Base-by-base conservation (phyloP, 2,113 vertebrate genomes). In the Tonatia bakeri region DNA sequence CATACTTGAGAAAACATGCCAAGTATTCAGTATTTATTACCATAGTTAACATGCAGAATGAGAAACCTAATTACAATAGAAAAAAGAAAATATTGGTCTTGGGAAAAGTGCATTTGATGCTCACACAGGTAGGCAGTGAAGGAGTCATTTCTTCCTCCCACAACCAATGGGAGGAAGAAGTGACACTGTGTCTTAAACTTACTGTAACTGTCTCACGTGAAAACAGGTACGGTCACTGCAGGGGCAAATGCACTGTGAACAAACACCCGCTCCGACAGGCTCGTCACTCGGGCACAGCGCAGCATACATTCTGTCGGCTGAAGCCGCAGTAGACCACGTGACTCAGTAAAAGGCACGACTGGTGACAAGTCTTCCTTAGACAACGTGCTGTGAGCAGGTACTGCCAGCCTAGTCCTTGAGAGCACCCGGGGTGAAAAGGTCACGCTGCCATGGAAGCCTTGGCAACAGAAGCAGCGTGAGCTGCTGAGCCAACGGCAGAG, bases 1-100 rank as follows among this genome's bases (percentile, higher is more conserved):
- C 89, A 98, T 98, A 97, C 59, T 97, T 92, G 96, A 97, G 77
- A 97, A 97, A 97, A 97, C 93, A 98, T 96, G 97, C 94, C 97
- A 97, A 96, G 69, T 80, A 85, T 59, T 95, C 83, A 96, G 77
- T 96, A 96, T 97, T 96, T 97, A 97, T 95, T 91, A 97, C 89
- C 86, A 93, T 14, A 82, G 80, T 96, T 97, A 96, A 97, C 91
- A 95, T 97, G 89, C 94, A 90, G 82, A 96, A 95, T 95, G 95
- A 96, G 91, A 81, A 96, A 96, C 52, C 89, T 97, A 97, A 96
- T 97, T 97, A 96, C 50, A 84, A 91, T 14, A 79, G 75, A 96
- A 96, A 92, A 80, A 91, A 93, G 56, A 77, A 95, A 97, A 97
- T 86, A 97, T 0, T 84, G 36, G 91, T 93, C 93, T 95, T 90